Base-by-base conservation (phyloP, 1,140 invertebrate species). In the Eumeta japonica region DNA sequence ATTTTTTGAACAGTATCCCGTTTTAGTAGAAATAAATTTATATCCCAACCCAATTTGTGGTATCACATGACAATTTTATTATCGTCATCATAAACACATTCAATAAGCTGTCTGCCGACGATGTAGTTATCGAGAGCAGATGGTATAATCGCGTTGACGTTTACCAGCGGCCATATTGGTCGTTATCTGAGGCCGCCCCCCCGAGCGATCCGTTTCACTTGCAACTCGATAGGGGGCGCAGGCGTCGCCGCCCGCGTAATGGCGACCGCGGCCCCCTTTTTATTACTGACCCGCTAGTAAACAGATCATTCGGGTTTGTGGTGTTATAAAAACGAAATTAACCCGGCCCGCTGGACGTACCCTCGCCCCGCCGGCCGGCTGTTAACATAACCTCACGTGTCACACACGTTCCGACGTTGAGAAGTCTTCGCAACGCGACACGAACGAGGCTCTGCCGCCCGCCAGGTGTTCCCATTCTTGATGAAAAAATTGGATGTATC, bases 311-410 rank as follows among this genome's bases (percentile, higher is more conserved):
- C 64, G 61, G 64, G 64, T 68, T 71, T 71, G 68, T 71, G 66
- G 62, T 68, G 68, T 68, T 70, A 70, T 73, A 73, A 73, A 73
- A 73, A 70, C 65, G 59, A 66, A 73, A 73, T 73, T 73, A 73
- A 70, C 62, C 65, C 53, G 47, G 57, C 52, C 58, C 58, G 54
- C 59, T 62, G 58, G 52, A 68, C 66, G 61, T 59, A 52, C 51
- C 57, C 50, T 52, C 53, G 47, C 38, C 49, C 48, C 48, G 48
- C 48, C 46, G 49, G 41, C 45, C 40, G 45, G 43, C 55, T 56
- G 59, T 60, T 62, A 65, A 62, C 53, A 54, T 58, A 54, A 61
- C 56, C 51, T 52, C 44, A 41, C 41, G 28, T 50, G 48, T 50
- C 50, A 46, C 48, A 46, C 51, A 54, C 49, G 44, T 52, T 50